These are phyloP conservation scores for Meloidogyne chitwoodi DNA, from an alignment of 1,140 invertebrate species.

Conservation along the genomic window DNA sequence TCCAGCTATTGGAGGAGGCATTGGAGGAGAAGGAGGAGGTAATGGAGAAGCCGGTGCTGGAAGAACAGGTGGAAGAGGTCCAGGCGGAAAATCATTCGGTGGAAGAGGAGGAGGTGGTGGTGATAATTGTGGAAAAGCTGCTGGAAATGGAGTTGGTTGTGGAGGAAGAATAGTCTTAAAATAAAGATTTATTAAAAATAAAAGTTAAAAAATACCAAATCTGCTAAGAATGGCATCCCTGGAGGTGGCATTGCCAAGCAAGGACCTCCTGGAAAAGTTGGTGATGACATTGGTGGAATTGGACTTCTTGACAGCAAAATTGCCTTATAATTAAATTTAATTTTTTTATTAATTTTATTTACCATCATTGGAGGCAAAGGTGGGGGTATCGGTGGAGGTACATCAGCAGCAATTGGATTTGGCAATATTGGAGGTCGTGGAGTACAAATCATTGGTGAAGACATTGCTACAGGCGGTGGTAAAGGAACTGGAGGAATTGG, in stretches of 20 bases:
- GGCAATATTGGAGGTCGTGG: too few species aligned
- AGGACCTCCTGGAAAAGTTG: background rate
- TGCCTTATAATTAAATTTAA: too few species aligned
- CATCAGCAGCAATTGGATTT: background rate
- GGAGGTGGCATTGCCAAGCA: background rate
- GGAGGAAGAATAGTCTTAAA: background rate
- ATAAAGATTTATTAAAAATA: background rate
- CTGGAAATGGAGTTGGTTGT: too few species aligned
- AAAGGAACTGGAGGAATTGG: conserved; percentile 51
- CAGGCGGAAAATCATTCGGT: background rate
- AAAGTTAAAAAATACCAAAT: background rate
- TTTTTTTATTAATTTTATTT: too few species aligned
- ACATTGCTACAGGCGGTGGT: conserved; percentile 43
- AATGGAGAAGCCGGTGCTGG: background rate
- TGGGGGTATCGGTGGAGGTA: background rate
- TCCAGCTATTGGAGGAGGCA: background rate
- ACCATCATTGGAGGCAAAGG: too few species aligned
- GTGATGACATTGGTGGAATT: too few species aligned
- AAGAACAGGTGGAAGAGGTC: background rate
- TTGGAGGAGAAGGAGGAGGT: background rate
- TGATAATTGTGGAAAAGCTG: too few species aligned
- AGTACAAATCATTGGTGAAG: conserved; percentile 42
- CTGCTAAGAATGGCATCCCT: background rate
- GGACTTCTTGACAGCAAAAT: too few species aligned
- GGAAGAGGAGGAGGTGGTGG: background rate